Conservation (phyloP, 2,797 vertebrate genomes). For the Antennarius maculatus region DNA sequence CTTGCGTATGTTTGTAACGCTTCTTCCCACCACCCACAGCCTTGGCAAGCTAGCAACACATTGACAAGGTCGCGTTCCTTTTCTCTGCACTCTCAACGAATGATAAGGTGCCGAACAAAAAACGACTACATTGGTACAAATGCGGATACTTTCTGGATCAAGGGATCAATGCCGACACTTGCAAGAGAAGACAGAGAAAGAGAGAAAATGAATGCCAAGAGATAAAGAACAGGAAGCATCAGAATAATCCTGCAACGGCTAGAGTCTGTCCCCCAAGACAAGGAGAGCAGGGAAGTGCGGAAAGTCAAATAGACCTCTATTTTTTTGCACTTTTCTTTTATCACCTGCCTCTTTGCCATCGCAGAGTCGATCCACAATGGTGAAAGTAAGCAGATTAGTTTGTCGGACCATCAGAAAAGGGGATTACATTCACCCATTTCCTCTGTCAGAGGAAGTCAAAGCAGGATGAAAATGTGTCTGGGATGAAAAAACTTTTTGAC, state of each 20-base stretch:
- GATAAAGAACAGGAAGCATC: conserved; percentile 42
- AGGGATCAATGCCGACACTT: conserved; percentile 41
- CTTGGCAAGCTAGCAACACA: conserved; percentile 35
- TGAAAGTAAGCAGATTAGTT: conserved; percentile 77
- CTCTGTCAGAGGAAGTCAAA: conserved; percentile 46
- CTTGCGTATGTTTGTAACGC: conserved; percentile 19
- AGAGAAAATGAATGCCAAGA: background rate
- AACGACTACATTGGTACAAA: conserved; percentile 36
- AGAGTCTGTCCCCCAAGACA: conserved; percentile 40
- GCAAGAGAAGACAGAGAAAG: conserved; percentile 11
- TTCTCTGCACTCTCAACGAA: conserved; percentile 41
- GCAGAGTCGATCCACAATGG: conserved; percentile 69
- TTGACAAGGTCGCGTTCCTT: conserved; percentile 57
- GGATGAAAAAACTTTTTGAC: conserved; percentile 48
- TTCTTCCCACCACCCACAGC: conserved; percentile 59
- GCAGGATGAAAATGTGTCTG: conserved; percentile 63
- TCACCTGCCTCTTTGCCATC: conserved; percentile 69
- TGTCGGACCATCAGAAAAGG: conserved; percentile 67
- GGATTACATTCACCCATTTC: conserved; percentile 71
- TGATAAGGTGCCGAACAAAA: conserved; percentile 64
- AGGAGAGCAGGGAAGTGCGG: conserved; percentile 38
- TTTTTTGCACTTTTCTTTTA: conserved; percentile 61
- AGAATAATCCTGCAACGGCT: conserved; percentile 61
- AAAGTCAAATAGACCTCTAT: conserved; percentile 65
- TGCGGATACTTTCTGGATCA: conserved; percentile 42